These are phyloP conservation scores for Protobothrops mucrosquamatus DNA, from an alignment of 2,113 vertebrate species.

Conservation along the genomic window DNA sequence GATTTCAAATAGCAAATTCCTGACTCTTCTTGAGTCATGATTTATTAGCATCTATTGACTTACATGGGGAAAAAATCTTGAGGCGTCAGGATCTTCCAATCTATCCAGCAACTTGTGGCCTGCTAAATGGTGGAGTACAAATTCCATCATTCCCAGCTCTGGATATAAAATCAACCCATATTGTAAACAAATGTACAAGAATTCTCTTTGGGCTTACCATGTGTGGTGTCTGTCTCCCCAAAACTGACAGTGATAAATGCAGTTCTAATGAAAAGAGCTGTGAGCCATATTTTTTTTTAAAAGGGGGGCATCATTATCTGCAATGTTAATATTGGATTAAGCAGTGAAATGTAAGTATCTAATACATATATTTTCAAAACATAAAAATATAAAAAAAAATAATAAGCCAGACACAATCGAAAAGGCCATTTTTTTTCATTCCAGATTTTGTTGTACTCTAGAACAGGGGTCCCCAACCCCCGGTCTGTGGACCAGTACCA, in stretches of 20 bases:
- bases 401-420: background rate
- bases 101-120: background rate
- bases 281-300: background rate
- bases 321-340: slow-evolving; percentile 7
- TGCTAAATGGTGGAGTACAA: background rate
- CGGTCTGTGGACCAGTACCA: too few species aligned
- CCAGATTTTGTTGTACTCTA: too few species aligned
- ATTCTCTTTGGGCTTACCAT: background rate
- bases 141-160: background rate
- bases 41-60: background rate
- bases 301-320: background rate
- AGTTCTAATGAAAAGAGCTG: background rate
- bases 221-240: background rate
- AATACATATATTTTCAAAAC: background rate
- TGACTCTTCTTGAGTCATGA: background rate
- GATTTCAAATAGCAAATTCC: background rate
- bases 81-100: background rate
- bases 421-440: background rate
- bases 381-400: background rate
- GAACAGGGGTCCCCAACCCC: background rate
- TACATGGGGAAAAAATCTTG: background rate
- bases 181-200: background rate
- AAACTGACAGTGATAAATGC: background rate
- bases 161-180: background rate
- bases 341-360: background rate